Conservation (phyloP, 2,888 invertebrate genomes). For the Leucoma salicis region DNA sequence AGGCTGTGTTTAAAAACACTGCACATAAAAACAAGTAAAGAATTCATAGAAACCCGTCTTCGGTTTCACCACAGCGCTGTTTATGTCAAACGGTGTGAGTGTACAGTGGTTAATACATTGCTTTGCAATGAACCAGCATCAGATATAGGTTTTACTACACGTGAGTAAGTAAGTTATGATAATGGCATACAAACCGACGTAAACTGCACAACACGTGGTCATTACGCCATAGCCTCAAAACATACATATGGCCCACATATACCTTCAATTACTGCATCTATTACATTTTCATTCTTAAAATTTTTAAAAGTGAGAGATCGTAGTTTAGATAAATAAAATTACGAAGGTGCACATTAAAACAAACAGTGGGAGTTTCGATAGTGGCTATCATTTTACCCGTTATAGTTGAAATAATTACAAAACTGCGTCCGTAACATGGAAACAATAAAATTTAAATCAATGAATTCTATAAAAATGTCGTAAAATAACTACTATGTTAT, state of each 20-base stretch:
- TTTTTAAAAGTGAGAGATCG: constrained; percentile 2
- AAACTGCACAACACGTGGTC: constrained; percentile 26
- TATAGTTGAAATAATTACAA: constrained; percentile 20
- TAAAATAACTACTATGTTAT: constrained; percentile 24
- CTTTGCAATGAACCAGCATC: constrained; percentile 40
- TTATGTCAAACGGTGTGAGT: constrained; percentile 24
- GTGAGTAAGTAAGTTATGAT: constrained; percentile 27
- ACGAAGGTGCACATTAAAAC: constrained; percentile 14
- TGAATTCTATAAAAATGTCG: constrained; percentile 27
- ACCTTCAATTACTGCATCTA: constrained; percentile 6
- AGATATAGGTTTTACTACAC: constrained; percentile 34
- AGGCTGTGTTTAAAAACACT: constrained; percentile 40
- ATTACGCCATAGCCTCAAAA: not conserved
- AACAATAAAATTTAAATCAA: constrained; percentile 21
- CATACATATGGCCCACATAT: constrained; percentile 12
- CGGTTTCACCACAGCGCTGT: constrained; percentile 50
- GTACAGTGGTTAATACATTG: too few relatives aligned
- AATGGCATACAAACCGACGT: constrained; percentile 20
- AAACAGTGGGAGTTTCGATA: constrained; percentile 24
- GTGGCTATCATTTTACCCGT: constrained; percentile 16
- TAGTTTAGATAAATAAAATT: constrained; percentile 9
- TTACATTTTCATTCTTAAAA: constrained; percentile 12
- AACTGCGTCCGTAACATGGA: constrained; percentile 9
- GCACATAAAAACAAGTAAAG: constrained; percentile 26
- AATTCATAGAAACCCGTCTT: constrained; percentile 50